Percentiles rank a stretch among this genome's conserved stretches.
Conservation (phyloP, 2,888 invertebrate genomes). For the Heliconius sara region DNA sequence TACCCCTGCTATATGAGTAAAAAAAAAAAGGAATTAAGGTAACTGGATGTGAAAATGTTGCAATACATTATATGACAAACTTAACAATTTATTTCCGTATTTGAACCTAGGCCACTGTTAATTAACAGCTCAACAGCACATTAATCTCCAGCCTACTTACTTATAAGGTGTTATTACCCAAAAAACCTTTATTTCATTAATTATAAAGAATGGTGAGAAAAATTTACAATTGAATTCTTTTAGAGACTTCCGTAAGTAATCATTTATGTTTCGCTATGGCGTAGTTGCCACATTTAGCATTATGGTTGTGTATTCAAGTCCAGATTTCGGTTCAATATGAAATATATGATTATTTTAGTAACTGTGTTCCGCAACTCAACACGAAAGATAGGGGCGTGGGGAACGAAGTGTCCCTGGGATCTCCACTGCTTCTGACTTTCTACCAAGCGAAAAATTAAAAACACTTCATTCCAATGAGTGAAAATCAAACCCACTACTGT, state of each 20-base stretch:
- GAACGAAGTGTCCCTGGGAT: no score
- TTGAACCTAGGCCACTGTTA: background rate
- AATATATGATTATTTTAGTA: no score
- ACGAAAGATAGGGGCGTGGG: no score
- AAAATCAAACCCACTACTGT: no score
- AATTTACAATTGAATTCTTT: conserved; percentile 11
- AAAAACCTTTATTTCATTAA: conserved; percentile 34
- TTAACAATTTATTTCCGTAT: background rate
- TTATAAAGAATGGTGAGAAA: conserved; percentile 41
- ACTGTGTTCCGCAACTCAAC: no score
- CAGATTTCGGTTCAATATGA: no score
- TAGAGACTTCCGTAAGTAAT: background rate
- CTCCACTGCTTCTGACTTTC: no score
- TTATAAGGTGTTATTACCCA: conserved; percentile 31
- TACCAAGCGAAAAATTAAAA: no score
- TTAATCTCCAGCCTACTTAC: conserved; percentile 24
- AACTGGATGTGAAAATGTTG: background rate
- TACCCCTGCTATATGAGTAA: background rate
- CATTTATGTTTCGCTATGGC: background rate
- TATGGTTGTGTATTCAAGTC: background rate
- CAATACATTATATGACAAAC: background rate
- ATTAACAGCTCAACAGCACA: conserved; percentile 15
- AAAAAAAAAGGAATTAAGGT: background rate
- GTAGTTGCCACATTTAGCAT: background rate
- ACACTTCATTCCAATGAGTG: no score